Evolutionary conservation across 2,113 vertebrate genomes (phyloP).

Genomic region (Sinocyclocheilus anshuiensis): DNA sequence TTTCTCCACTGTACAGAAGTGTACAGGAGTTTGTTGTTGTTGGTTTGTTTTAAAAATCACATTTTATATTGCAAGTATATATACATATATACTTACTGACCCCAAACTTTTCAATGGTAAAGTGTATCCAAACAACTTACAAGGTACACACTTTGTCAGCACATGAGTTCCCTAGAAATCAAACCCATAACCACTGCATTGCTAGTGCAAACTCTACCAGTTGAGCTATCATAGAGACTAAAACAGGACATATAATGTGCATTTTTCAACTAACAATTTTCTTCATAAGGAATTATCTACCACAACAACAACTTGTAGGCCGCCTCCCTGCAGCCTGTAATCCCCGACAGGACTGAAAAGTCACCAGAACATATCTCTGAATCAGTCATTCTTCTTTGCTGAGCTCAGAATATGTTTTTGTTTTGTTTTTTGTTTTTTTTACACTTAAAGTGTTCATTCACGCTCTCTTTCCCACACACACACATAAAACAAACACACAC

Average conservation of each 20-base stretch:
- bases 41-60: too few relatives aligned
- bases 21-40: too few relatives aligned
- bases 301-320: background rate
- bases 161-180: background rate
- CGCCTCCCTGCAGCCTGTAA: background rate
- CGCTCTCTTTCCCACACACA: slow-evolving; percentile 11
- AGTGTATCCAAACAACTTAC: background rate
- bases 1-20: too few relatives aligned
- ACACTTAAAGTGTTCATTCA: slow-evolving; percentile 28
- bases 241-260: background rate
- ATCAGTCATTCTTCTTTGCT: slow-evolving; percentile 31
- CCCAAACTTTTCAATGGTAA: background rate
- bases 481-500: slow-evolving; percentile 47
- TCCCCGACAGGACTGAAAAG: background rate
- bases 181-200: background rate
- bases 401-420: slow-evolving; percentile 10
- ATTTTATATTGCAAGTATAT: too few relatives aligned
- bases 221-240: background rate
- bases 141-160: background rate
- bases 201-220: background rate
- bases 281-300: background rate
- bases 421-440: background rate
- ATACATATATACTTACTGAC: background rate
- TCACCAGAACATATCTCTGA: slow-evolving; percentile 27
- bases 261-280: background rate